A percentile compares a stretch with the other conserved stretches of the same genome.
Conservation (phyloP, 2,888 invertebrate genomes). For the Lamellibrachia satsuma region DNA sequence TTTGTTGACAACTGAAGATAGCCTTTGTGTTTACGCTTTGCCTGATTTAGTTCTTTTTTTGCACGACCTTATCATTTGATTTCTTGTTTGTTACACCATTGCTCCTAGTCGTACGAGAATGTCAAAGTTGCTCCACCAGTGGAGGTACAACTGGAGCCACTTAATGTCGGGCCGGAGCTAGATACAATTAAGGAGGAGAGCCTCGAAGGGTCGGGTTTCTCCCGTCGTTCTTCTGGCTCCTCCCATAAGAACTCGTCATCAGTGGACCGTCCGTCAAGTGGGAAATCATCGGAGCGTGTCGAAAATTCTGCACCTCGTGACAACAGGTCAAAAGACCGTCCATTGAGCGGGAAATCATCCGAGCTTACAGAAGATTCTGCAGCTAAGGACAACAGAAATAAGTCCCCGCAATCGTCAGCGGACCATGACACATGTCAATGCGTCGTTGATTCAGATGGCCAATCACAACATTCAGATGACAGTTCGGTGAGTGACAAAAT, state of each 20-base stretch:
- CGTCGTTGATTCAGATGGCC: neutral
- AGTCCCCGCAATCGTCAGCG: neutral
- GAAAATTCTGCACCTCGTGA: neutral
- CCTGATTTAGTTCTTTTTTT: neutral
- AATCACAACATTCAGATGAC: neutral
- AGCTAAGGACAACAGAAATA: neutral
- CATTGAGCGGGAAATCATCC: neutral
- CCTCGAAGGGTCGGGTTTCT: neutral
- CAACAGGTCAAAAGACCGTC: neutral
- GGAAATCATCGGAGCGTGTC: neutral
- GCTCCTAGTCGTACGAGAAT: neutral
- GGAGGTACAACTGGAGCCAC: constrained; percentile 37
- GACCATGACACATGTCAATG: neutral
- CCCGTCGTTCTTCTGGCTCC: constrained; percentile 1
- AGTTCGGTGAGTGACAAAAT: neutral
- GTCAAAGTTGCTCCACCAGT: neutral
- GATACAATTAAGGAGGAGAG: constrained; percentile 41
- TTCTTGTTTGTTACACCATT: neutral
- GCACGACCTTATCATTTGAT: neutral
- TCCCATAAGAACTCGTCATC: neutral
- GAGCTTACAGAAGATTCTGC: neutral
- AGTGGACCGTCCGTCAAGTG: neutral
- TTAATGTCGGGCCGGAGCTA: constrained; percentile 39
- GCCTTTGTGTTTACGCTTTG: neutral
- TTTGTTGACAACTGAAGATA: neutral